These are phyloP conservation scores for Leptopilina syphax DNA, from an alignment of 2,888 invertebrate genomes.

Conservation along the genomic window DNA sequence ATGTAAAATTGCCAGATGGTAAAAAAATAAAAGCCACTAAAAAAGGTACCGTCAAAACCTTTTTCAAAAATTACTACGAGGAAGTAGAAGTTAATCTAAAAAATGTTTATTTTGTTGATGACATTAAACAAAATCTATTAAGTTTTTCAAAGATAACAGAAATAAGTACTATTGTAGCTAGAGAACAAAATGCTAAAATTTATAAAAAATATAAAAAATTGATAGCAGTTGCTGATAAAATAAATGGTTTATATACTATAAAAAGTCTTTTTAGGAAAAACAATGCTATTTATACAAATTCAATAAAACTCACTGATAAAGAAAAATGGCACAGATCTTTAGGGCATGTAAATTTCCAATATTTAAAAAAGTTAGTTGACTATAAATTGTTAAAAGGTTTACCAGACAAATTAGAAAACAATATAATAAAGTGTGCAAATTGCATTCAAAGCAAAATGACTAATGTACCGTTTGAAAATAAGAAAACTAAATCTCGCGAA, in stretches of 20 bases:
- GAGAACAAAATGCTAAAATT: constrained; percentile 48
- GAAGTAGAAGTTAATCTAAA: constrained; percentile 1
- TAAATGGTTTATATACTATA: constrained; percentile 44
- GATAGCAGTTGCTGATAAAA: constrained; percentile 45
- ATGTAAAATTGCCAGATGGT: constrained; percentile 51
- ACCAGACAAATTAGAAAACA: constrained; percentile 3
- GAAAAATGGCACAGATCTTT: constrained; percentile 56
- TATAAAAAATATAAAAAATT: constrained; percentile 45
- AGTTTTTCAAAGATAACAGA: constrained; percentile 45
- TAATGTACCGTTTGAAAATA: constrained; percentile 16
- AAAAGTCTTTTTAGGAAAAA: constrained; percentile 37
- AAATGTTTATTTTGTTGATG: neutral
- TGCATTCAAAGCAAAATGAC: constrained; percentile 26
- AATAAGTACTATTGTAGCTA: constrained; percentile 48
- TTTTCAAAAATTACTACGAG: constrained; percentile 13
- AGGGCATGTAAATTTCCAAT: constrained; percentile 57
- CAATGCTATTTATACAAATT: constrained; percentile 13
- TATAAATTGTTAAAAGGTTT: constrained; percentile 40
- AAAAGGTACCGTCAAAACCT: constrained; percentile 40
- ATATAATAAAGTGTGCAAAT: neutral
- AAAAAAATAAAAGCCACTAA: constrained; percentile 48
- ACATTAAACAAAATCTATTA: constrained; percentile 51
- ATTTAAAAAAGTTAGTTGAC: constrained; percentile 45
- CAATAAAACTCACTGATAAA: constrained; percentile 44
- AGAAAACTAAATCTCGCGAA: neutral